phyloP scores from a whole-genome alignment of 2,113 vertebrate species.

The Corvus hawaiiensis region DNA sequence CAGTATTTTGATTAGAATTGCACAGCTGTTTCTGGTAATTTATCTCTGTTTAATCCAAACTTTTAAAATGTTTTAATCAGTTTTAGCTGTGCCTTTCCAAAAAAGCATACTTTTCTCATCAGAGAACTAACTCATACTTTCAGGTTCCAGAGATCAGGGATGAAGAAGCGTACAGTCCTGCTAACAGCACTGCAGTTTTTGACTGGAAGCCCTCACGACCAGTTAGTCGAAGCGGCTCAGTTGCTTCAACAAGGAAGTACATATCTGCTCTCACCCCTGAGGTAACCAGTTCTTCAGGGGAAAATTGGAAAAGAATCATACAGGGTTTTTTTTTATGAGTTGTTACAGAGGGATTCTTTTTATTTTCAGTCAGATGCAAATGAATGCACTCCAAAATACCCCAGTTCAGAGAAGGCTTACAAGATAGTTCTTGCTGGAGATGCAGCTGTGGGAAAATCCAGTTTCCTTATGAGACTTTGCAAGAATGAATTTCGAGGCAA shows the following conservation, averaged over 20 bases:
- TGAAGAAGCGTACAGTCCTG: constrained; percentile 76
- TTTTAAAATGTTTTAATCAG: neutral
- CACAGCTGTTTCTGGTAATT: neutral
- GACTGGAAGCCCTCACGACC: constrained; percentile 76
- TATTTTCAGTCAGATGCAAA: constrained; percentile 59
- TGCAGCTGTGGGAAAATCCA: constrained; percentile 94
- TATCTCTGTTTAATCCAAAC: neutral
- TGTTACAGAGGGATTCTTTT: neutral
- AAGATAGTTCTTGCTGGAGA: constrained; percentile 93
- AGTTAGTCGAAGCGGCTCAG: constrained; percentile 48
- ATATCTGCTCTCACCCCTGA: constrained; percentile 81
- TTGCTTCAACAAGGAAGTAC: constrained; percentile 69
- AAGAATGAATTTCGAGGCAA: constrained; percentile 93
- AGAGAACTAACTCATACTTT: neutral
- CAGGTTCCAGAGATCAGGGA: constrained; percentile 82
- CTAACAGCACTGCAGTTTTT: constrained; percentile 64
- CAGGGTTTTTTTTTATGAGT: neutral
- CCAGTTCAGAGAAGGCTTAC: constrained; percentile 83
- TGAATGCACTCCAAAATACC: constrained; percentile 62
- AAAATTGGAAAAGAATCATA: neutral
- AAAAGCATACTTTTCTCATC: neutral
- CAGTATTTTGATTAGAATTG: neutral
- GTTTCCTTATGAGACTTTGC: constrained; percentile 93
- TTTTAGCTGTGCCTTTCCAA: neutral
- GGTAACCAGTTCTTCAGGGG: constrained; percentile 60